phyloP scores from a whole-genome alignment of 1,140 invertebrate species.

The Sweltsa coloradensis region DNA sequence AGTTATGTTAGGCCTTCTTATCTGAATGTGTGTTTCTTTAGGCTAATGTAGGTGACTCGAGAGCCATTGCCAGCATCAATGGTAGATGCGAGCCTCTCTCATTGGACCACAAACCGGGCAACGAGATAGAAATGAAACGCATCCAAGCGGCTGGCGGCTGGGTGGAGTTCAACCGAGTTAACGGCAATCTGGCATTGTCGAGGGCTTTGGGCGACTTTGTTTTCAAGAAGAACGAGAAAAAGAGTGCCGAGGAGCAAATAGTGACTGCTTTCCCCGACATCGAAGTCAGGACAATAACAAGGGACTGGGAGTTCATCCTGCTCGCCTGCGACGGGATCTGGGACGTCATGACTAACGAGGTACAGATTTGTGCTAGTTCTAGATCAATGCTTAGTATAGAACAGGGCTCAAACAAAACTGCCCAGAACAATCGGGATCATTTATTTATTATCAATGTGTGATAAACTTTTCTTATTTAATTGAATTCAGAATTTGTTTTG shows the following conservation, averaged over 20 bases:
- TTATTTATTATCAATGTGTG: no score
- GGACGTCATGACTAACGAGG: conserved; percentile 91
- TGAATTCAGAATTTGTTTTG: no score
- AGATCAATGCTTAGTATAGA: no score
- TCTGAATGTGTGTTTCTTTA: conserved; percentile 23
- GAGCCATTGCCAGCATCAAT: conserved; percentile 66
- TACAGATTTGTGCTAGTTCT: no score
- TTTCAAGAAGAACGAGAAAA: conserved; percentile 83
- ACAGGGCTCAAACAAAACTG: no score
- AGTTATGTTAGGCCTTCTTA: not conserved
- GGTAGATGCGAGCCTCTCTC: conserved; percentile 63
- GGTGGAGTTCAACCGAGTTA: conserved; percentile 94
- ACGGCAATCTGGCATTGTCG: conserved; percentile 93
- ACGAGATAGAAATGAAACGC: conserved; percentile 70
- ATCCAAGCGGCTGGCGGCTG: conserved; percentile 90
- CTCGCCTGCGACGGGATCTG: conserved; percentile 98
- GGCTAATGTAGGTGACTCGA: conserved; percentile 92
- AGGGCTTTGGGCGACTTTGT: conserved; percentile 94
- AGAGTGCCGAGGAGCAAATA: conserved; percentile 85
- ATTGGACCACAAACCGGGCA: conserved; percentile 88
- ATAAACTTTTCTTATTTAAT: no score
- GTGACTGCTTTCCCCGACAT: conserved; percentile 97
- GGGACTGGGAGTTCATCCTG: conserved; percentile 95
- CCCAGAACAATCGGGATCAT: no score
- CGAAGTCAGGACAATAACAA: conserved; percentile 58